Percentiles rank a stretch among this genome's conserved stretches.
Conservation (phyloP, 2,113 vertebrate species). For the Saguinus imperator region DNA sequence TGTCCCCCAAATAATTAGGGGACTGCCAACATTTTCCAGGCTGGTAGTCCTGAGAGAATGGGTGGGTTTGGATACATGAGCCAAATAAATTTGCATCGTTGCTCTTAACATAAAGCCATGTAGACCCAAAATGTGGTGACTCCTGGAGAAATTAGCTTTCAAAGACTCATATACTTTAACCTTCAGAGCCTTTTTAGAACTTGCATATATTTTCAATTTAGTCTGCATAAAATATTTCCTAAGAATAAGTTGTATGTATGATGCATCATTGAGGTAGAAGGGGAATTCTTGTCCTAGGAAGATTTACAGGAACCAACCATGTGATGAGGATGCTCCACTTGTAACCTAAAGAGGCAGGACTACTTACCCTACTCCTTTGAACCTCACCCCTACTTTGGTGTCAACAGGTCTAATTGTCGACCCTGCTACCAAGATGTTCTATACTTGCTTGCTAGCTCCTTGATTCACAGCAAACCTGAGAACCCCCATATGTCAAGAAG, state of each 20-base stretch:
- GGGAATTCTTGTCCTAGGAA: neutral
- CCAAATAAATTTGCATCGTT: neutral
- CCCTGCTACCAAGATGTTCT: neutral
- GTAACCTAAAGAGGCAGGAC: neutral
- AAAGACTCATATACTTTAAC: neutral
- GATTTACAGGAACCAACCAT: neutral
- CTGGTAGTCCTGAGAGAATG: neutral
- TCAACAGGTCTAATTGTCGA: neutral
- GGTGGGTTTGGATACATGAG: rapidly evolving
- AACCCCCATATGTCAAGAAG: neutral
- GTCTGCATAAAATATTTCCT: neutral
- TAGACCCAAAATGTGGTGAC: neutral
- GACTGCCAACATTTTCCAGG: neutral
- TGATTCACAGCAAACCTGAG: neutral
- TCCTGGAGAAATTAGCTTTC: neutral
- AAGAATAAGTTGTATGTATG: neutral
- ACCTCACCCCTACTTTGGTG: neutral
- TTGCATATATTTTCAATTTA: neutral
- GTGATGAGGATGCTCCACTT: neutral
- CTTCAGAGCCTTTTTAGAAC: neutral
- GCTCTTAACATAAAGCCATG: neutral
- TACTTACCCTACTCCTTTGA: neutral
- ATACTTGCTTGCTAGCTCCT: neutral
- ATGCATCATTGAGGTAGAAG: neutral
- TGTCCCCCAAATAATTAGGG: neutral